Conservation (phyloP, 2,888 invertebrate genomes). For the Pachycephus smyrnensis region DNA sequence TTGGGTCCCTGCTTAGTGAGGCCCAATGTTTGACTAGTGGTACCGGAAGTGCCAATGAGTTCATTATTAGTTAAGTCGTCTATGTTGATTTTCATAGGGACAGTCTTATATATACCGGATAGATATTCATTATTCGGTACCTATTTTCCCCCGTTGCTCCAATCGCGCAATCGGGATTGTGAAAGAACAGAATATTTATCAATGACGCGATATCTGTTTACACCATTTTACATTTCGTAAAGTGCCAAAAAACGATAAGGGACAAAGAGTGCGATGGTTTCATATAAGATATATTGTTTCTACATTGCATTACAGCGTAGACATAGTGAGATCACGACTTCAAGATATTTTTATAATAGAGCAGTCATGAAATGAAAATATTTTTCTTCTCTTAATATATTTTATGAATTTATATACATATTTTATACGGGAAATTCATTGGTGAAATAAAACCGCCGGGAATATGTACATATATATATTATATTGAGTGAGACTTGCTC, state of each 20-base stretch:
- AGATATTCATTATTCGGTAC: not conserved
- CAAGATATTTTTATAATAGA: not conserved
- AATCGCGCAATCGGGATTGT: not conserved
- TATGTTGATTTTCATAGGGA: not conserved
- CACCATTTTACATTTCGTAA: not conserved
- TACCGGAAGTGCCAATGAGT: not conserved
- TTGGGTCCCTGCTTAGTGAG: not conserved
- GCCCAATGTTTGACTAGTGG: not conserved
- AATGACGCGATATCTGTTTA: not conserved
- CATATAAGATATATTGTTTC: not conserved
- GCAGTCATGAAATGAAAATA: not conserved
- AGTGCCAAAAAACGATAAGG: conserved; percentile 1
- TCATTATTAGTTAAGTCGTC: not conserved
- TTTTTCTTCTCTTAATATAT: not conserved
- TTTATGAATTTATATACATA: too few species aligned
- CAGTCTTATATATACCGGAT: not conserved
- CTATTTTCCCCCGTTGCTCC: not conserved
- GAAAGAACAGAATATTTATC: not conserved
- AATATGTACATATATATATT: not conserved
- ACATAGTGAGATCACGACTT: not conserved
- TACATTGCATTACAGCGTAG: not conserved
- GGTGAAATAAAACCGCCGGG: not conserved
- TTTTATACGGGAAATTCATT: too few species aligned
- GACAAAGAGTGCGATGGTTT: not conserved
- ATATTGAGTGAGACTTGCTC: not conserved